These are phyloP conservation scores for Erebia aethiops DNA, from an alignment of 2,888 invertebrate species.

Conservation along the genomic window DNA sequence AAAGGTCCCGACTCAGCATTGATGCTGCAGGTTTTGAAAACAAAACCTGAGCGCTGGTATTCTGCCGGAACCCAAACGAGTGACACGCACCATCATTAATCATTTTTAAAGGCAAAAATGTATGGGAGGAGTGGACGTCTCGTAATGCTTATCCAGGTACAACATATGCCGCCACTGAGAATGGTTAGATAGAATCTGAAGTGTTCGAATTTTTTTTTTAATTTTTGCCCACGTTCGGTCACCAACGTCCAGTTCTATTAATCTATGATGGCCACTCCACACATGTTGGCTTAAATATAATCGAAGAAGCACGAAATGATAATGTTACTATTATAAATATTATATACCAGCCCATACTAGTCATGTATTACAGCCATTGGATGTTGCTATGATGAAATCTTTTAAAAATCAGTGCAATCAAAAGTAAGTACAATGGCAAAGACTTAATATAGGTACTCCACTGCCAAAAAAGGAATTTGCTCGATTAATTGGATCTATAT, in stretches of 20 bases:
- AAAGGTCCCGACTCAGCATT: too few species aligned
- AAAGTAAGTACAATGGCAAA: conserved; percentile 43
- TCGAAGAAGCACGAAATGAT: background rate
- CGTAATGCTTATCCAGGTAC: conserved; percentile 21
- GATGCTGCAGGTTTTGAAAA: too few species aligned
- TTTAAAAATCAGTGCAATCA: conserved; percentile 44
- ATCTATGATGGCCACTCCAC: conserved; percentile 45
- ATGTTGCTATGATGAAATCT: conserved; percentile 43
- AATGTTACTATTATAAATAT: conserved; percentile 36
- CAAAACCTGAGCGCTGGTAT: too few species aligned
- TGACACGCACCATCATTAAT: conserved; percentile 46
- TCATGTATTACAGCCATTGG: conserved; percentile 43
- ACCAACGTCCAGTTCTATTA: conserved; percentile 40
- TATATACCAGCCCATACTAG: conserved; percentile 43
- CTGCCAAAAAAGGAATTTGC: conserved; percentile 1
- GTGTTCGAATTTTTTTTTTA: background rate
- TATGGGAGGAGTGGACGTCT: conserved; percentile 48
- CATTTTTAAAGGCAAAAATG: conserved; percentile 45
- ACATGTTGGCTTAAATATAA: conserved; percentile 38
- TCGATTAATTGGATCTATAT: too few species aligned
- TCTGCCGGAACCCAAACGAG: too few species aligned
- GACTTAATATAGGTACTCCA: conserved; percentile 34
- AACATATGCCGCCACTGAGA: conserved; percentile 26
- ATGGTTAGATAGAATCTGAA: conserved; percentile 30
- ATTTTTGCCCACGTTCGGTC: background rate